Percentiles rank a stretch among this genome's conserved stretches.
These are phyloP conservation scores for Machaerirhynchus nigripectus DNA, from an alignment of 2,113 vertebrate species.

Conservation along the genomic window DNA sequence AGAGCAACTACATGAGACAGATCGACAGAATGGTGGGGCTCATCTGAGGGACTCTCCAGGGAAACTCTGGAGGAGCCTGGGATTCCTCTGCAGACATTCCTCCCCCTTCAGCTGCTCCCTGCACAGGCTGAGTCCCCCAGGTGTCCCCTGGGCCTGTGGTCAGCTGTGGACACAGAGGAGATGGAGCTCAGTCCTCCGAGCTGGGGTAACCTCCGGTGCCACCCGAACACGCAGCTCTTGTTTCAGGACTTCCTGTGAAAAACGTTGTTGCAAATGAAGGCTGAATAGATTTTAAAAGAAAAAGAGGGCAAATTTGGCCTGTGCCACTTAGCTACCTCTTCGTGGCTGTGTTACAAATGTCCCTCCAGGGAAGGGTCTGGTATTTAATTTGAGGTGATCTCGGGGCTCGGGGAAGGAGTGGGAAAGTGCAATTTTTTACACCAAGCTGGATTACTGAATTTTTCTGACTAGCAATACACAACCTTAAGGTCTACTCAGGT, in stretches of 20 bases:
- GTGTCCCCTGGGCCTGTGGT: background rate
- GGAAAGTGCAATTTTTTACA: slow-evolving; percentile 64
- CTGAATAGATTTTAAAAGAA: background rate
- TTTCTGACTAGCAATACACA: slow-evolving; percentile 59
- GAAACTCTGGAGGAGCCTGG: background rate
- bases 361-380: slow-evolving; percentile 12
- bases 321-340: slow-evolving; percentile 55
- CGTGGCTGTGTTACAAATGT: background rate
- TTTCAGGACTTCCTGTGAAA: background rate
- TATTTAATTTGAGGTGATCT: background rate
- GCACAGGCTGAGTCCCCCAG: background rate
- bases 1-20: slow-evolving; percentile 97
- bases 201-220: background rate
- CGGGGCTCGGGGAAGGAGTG: background rate
- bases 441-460: background rate
- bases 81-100: background rate
- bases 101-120: background rate
- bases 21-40: slow-evolving; percentile 97
- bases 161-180: background rate
- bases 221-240: background rate
- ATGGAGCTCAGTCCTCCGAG: background rate
- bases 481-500: slow-evolving; percentile 62
- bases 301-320: background rate
- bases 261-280: slow-evolving; percentile 4
- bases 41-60: slow-evolving; percentile 69